phyloP scores from a whole-genome alignment of 2,113 vertebrate species.

The Hippotragus niger region DNA sequence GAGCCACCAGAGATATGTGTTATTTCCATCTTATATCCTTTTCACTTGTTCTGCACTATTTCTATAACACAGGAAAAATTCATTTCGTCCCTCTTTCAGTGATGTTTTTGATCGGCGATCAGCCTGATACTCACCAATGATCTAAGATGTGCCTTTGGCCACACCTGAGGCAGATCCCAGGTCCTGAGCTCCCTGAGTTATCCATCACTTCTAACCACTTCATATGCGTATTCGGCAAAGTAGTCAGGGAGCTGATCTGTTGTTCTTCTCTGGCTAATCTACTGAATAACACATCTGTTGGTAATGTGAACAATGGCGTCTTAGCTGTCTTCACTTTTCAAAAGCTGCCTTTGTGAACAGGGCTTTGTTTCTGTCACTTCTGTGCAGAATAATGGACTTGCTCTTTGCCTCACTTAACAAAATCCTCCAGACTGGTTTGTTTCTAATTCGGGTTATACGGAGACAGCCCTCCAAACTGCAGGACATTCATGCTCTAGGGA shows the following conservation, averaged over 20 bases:
- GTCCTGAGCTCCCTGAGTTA: background rate
- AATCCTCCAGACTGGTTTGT: background rate
- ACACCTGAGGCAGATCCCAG: background rate
- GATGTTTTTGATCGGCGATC: constrained; percentile 45
- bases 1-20: background rate
- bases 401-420: background rate
- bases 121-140: background rate
- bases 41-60: background rate
- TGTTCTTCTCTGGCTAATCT: constrained; percentile 27
- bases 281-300: constrained; percentile 51
- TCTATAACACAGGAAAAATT: background rate
- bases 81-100: constrained; percentile 20
- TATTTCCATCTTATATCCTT: background rate
- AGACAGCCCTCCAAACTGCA: constrained; percentile 2
- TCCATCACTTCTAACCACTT: constrained; percentile 27
- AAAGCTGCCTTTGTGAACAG: constrained; percentile 37
- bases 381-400: constrained; percentile 47
- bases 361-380: constrained; percentile 33
- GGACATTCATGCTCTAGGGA: background rate
- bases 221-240: constrained; percentile 15
- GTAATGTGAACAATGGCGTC: constrained; percentile 5
- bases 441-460: constrained; percentile 19
- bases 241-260: background rate
- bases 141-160: constrained; percentile 40
- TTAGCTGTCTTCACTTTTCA: constrained; percentile 59